Base-by-base conservation (phyloP, 2,797 vertebrate species). In the Jordanella pulchra region DNA sequence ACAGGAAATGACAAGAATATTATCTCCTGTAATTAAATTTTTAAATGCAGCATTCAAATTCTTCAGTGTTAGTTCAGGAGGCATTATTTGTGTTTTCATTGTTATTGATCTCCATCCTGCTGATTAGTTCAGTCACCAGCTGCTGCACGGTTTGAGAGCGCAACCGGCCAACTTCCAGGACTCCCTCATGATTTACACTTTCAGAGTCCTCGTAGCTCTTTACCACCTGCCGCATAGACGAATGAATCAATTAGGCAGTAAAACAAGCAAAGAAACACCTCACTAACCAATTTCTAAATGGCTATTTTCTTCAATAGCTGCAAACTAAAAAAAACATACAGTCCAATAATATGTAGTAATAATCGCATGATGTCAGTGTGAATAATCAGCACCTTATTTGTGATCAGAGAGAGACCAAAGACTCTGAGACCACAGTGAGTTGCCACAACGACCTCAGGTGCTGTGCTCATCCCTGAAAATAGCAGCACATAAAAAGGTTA, bases 381-480 rank as follows among this genome's bases (percentile, higher is more conserved):
- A 65, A 30, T 63, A 60, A 68, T 77, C 2, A 1, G n/a, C 83
- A 91, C 92, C 90, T 94, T 94, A 82, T 95, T 95, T 71, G 95
- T 95, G 87, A 95, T 95, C 76, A 95, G 91, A 42, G 95, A 95
- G 12, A 95, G 91, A 4, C 95, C 94, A 0, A 95, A 95, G 45
- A 95, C 94, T 58, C 82, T 89, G 72, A 95, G 74, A 7, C 93
- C 92, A 12, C 95, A 95, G 87, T 95, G 95, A 54, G 81, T 87
- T 0, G 95, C 95, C 23, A 94, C 87, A 0, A 94, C 67, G 0
- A 94, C 94, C 84, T 95, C 95, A 1, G 95, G 91, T 9, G 91
- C 93, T 0, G 95, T 95, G 72, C 95, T 95, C 95, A 95, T 95
- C 44, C 95, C 95, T 95, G 82, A 7, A 45, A 69, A 71, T 47